Base-by-base conservation (phyloP, 2,113 vertebrate genomes). In the Ascaphus truei region DNA sequence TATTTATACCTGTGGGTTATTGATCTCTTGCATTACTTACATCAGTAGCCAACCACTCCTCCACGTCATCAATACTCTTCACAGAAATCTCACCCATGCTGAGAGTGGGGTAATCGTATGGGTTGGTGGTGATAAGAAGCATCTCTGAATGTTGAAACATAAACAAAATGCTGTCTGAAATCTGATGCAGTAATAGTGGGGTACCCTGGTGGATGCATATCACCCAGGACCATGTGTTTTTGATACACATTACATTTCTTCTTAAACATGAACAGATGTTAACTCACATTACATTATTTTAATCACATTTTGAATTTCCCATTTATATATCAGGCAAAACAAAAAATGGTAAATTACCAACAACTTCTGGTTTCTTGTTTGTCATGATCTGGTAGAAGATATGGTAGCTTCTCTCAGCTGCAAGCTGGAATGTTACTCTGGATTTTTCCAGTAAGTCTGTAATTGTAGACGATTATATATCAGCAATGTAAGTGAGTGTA, bases 11-110 rank as follows among this genome's bases (percentile, higher is more conserved):
- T 20, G 4, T 20, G 39, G n/a, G 51, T 72, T 18, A 2, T 4
- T 15, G 13, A 13, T 16, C 7, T 20, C 15, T 20, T 31, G 18
- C 30, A n/a, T 33, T 62, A 85, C 94, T 92, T 77, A 97, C 94
- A 78, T 95, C 92, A 9, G 93, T 95, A 1, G 93, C 92, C 75
- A 94, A 88, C 43, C 95, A 9, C 43, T 95, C 93, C 6, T 97
- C 94, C 52, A 92, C 67, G 48, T 96, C 94, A 81, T 96, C 69
- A 72, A 96, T 96, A 71, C 94, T 96, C 68, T 93, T 83, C 26
- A 96, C 94, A 13, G 73, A 85, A 75, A 96, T 93, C 75, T 96
- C 94, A 7, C 93, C 92, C 72, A 94, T 92, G 76, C 93, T 94
- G 60, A 95, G 74, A 25, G 89, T 92, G 3, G 83, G 90, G 33